Conservation (phyloP, 1,140 invertebrate genomes). For the Lordiphosa mommai region DNA sequence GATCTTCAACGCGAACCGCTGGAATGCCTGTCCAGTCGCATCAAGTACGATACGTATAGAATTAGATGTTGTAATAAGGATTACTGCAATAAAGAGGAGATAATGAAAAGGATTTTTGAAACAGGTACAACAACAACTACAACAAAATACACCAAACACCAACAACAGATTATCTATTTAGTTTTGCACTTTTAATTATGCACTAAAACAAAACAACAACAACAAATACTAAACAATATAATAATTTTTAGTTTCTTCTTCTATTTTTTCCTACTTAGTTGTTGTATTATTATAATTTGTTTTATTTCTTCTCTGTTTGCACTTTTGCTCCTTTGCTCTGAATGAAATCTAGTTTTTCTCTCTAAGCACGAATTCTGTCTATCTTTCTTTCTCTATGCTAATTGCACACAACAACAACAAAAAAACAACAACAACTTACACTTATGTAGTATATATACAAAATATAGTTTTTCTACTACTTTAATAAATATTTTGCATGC, state of each 20-base stretch:
- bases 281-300: constrained; percentile 27
- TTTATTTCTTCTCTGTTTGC: constrained; percentile 9
- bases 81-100: constrained; percentile 79
- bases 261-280: constrained; percentile 5
- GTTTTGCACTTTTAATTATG: constrained; percentile 68
- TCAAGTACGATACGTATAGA: constrained; percentile 67
- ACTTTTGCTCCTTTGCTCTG: constrained; percentile 14
- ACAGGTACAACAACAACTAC: constrained; percentile 64
- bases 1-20: constrained; percentile 68
- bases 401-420: constrained; percentile 19
- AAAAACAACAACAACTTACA: background rate
- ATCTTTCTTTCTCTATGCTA: constrained; percentile 11
- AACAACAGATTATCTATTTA: constrained; percentile 34
- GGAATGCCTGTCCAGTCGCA: constrained; percentile 66
- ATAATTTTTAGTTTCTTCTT: constrained; percentile 30
- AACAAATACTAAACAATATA: constrained; percentile 27
- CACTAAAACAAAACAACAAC: constrained; percentile 45
- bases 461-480: background rate
- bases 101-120: constrained; percentile 71
- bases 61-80: constrained; percentile 75
- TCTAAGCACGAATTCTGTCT: constrained; percentile 1
- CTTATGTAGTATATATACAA: background rate
- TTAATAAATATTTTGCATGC: background rate
- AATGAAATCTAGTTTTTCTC: constrained; percentile 3
- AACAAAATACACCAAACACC: constrained; percentile 24